phyloP scores from a whole-genome alignment of 2,888 invertebrate species.

The Bugula neritina region DNA sequence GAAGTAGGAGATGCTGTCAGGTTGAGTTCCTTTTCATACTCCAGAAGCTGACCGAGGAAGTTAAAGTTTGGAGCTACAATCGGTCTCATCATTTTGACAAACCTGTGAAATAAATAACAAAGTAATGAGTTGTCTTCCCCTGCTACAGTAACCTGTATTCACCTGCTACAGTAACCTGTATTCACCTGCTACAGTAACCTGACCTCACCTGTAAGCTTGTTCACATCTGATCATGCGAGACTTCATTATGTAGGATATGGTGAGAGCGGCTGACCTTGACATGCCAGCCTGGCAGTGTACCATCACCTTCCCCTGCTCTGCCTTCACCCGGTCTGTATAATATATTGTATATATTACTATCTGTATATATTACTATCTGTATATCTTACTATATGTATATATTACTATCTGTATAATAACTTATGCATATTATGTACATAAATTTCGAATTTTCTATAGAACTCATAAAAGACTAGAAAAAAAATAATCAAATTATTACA shows the following conservation, averaged over 20 bases:
- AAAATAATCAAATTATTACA: no score
- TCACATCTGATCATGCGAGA: conserved; percentile 23
- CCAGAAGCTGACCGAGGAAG: conserved; percentile 19
- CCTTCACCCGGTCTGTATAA: neutral
- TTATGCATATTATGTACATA: no score
- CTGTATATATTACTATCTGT: no score
- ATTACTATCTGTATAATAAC: no score
- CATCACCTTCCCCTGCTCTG: conserved; percentile 16
- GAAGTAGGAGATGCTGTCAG: neutral
- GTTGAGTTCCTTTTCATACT: conserved; percentile 24
- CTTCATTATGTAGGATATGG: conserved; percentile 12
- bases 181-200: no score
- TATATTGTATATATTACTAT: no score
- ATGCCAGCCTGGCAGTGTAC: conserved; percentile 21
- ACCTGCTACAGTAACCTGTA: no score
- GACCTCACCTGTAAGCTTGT: conserved; percentile 27
- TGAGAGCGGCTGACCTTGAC: conserved; percentile 16
- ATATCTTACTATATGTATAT: no score
- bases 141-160: no score
- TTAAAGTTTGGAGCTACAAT: conserved; percentile 20
- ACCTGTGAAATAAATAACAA: neutral
- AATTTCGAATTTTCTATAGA: no score
- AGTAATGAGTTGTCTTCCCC: no score
- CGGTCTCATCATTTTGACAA: conserved; percentile 24
- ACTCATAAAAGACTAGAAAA: no score